Evolutionary conservation across 1,140 invertebrate species (phyloP), one percentile per base, ranked within the genome.

Genomic region (Akabosia matsudoensis): DNA sequence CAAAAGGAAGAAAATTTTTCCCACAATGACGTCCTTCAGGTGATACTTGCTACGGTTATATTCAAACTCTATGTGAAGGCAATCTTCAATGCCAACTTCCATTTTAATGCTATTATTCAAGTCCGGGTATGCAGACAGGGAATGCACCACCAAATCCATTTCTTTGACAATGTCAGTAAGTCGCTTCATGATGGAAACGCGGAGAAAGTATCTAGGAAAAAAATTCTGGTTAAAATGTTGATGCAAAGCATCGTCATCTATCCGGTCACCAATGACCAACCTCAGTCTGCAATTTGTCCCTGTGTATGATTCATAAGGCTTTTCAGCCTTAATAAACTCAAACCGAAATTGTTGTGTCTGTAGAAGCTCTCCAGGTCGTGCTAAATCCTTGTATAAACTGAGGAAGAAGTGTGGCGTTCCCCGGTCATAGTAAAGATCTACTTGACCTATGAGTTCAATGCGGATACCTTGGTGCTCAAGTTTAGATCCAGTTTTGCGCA

Each of bases 41-140:
- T 99, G 97, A 87, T 99, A 99, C 90, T 97, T 98, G 81, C 94
- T 97, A 88, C 99, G 99, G 86, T 99, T 99, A 86, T 99, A 99
- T 87, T 99, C 98, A 88, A 99, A 99, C 86, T 99, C 98, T 87
- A 99, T 99, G 87, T 99, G 98, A 73, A 99, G 88, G 86, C 97
- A 99, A 86, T 99, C 97, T 89, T 99, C 97, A 28, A 94, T 95
- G 74, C 94, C 94, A 74, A 96, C 94, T 89, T 97, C 95, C 95
- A 97, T 97, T 88, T 97, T 97, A 79, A 97, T 97, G 73, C 94
- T 94, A 84, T 92, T 97, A 85, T 98, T 96, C 87, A 96, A 93
- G 82, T 99, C 97, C 33, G 97, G 97, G 87, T 99, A 99, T 83
- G 93, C 95, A 82, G 95, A 97, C 78, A 99, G 87, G 1, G 97